phyloP scores from a whole-genome alignment of 1,140 invertebrate species.

The Euura saliciscinereae region DNA sequence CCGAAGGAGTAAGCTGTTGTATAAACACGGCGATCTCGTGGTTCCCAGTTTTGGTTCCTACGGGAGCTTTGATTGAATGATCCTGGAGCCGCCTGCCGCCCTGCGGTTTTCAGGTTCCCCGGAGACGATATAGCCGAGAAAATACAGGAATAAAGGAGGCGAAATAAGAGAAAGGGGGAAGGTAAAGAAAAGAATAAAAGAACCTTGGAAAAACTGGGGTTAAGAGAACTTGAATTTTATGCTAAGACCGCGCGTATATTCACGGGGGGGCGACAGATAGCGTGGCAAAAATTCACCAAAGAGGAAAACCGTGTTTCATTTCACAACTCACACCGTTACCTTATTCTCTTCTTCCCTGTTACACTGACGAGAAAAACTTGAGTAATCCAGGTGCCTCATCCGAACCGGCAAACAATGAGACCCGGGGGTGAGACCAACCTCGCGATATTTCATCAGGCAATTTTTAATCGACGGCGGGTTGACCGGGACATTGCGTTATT shows the following conservation, averaged over 20 bases:
- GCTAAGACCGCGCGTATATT: not conserved
- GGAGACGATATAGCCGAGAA: not conserved
- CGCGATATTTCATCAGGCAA: not conserved
- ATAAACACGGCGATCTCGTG: not conserved
- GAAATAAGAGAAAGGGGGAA: not conserved
- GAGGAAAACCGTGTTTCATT: slow-evolving; percentile 7
- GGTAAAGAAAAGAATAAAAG: not conserved
- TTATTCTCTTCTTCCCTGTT: not conserved
- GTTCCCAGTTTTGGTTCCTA: not conserved
- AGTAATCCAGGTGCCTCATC: not conserved
- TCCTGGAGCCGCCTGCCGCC: not conserved
- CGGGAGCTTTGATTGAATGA: slow-evolving; percentile 5
- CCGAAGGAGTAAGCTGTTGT: slow-evolving; percentile 1
- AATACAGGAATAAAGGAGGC: not conserved
- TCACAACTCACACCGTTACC: not conserved
- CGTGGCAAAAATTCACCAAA: not conserved
- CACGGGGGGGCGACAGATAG: not conserved
- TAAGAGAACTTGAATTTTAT: slow-evolving; percentile 7
- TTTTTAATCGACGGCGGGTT: not conserved
- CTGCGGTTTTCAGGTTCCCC: not conserved
- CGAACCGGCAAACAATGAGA: not conserved
- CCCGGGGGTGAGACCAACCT: not conserved
- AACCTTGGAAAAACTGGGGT: not conserved
- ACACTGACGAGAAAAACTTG: not conserved
- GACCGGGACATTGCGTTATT: not conserved